Percentiles rank a stretch among this genome's conserved stretches.
phyloP scores from a whole-genome alignment of 2,797 vertebrate genomes.

The Zenarchopterus dispar region DNA sequence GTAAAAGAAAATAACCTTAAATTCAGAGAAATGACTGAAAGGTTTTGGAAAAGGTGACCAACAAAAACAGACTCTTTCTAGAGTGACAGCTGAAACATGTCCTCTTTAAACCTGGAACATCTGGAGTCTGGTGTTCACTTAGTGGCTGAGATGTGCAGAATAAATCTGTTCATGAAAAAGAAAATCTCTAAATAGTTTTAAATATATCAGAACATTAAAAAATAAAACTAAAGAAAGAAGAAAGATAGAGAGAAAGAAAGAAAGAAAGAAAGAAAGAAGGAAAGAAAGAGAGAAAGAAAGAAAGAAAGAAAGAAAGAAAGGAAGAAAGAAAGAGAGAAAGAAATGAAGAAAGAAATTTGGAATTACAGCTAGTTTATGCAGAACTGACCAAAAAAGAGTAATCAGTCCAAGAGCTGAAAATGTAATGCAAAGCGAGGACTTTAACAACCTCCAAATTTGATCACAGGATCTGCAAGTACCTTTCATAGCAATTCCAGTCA shows the following conservation, averaged over 20 bases:
- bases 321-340: neutral
- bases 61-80: neutral
- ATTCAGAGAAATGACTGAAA: neutral
- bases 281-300: no score
- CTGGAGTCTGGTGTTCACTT: neutral
- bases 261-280: neutral
- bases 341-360: neutral
- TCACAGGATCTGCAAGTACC: neutral
- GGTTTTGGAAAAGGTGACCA: neutral
- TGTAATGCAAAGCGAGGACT: neutral
- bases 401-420: neutral
- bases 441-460: neutral
- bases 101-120: neutral
- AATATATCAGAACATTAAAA: no score
- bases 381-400: neutral
- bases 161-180: neutral
- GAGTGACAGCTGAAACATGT: neutral
- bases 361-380: neutral
- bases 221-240: neutral
- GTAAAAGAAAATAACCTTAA: neutral
- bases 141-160: neutral
- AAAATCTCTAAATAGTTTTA: no score
- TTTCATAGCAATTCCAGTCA: neutral
- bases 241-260: neutral
- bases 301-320: neutral